Base-by-base conservation (phyloP, 1,140 invertebrate species). In the Rhynchophorus ferrugineus region DNA sequence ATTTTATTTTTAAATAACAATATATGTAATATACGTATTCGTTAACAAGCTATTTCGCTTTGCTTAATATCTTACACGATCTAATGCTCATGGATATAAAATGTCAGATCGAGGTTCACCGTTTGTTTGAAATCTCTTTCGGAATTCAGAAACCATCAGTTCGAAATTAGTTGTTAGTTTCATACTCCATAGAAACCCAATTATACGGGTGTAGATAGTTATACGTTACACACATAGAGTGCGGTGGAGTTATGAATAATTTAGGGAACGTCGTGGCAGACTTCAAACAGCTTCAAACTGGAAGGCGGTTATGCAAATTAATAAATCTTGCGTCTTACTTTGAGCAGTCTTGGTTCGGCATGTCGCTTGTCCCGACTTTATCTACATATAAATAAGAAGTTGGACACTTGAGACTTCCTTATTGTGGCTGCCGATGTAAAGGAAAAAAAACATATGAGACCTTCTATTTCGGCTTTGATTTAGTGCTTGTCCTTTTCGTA, bases 281-380 rank as follows among this genome's bases (percentile, higher is more conserved):
- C 62, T 62, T 64, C 62, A 64, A 64, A 64, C 60, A 56, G 51
- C 41, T 53, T 20, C 22, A 34, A 44, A 46, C 43, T 44, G 29
- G 54, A 44, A 62, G 54, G 58, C 56, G 54, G 59, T 62, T 63
- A 65, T 65, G 63, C 63, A 63, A 65, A 65, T 65, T 63, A 65
- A 65, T 65, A 65, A 65, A 65, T 65, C 63, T 63, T 63, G 58
- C 57, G 54, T 61, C 59, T 63, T 60, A 63, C 63, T 63, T 63
- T 61, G 61, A 62, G 58, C 48, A 52, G 54, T 58, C 55, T 56
- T 50, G 59, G 58, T 55, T 58, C 59, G 43, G 58, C 49, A 61
- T 56, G 42, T 44, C 51, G 53, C 16, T 33, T n/a, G n/a, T n/a
- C n/a, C n/a, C 48, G 3, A 41, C 14, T 49, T 41, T 41, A 62